Conservation (phyloP, 2,888 invertebrate species). For the Mechanitis mazaeus region DNA sequence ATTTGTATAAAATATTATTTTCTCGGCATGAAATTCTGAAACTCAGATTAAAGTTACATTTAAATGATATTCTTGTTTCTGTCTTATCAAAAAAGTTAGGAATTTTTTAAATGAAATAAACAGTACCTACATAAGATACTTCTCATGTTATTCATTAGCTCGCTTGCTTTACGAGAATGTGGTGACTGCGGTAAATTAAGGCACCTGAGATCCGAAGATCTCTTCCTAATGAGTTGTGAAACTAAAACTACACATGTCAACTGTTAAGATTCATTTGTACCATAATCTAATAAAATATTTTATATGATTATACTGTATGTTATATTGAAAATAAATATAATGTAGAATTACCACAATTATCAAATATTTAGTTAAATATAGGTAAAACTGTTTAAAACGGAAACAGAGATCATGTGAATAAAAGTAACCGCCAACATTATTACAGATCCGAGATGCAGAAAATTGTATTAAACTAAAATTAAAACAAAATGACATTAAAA, state of each 20-base stretch:
- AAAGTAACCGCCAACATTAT: not conserved
- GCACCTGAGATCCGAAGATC: slow-evolving; percentile 31
- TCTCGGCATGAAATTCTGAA: no score
- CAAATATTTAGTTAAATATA: no score
- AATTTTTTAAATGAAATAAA: not conserved
- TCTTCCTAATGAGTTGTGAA: slow-evolving; percentile 11
- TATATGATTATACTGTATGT: no score
- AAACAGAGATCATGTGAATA: not conserved
- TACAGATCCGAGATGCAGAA: not conserved
- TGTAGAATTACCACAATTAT: no score
- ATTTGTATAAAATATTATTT: no score
- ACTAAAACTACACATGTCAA: not conserved
- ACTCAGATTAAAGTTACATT: no score
- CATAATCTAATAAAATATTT: no score
- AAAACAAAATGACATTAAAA: slow-evolving; percentile 3
- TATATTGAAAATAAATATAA: no score
- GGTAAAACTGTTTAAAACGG: no score
- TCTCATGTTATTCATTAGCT: slow-evolving; percentile 32
- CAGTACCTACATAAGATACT: slow-evolving; percentile 11
- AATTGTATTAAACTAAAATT: slow-evolving; percentile 10
- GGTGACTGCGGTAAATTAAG: slow-evolving; percentile 33
- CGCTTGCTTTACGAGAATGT: slow-evolving; percentile 32
- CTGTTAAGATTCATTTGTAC: not conserved
- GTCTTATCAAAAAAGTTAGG: not conserved
- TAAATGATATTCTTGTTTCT: no score